Evolutionary conservation across 2,888 invertebrate species (phyloP), one percentile per base, ranked within the genome.

Genomic region (Stegophylla sp.): DNA sequence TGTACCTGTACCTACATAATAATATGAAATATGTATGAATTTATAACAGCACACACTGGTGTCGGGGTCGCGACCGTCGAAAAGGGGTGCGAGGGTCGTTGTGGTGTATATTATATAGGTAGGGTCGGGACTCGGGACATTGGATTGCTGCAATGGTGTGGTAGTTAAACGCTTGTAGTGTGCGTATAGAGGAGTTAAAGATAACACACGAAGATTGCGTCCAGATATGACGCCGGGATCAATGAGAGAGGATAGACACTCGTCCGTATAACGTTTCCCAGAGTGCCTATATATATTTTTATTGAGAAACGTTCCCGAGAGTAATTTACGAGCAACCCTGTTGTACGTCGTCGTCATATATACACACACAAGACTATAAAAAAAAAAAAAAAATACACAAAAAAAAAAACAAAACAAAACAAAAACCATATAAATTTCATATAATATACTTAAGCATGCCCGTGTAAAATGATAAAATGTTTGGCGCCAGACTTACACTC

Each of bases 321-420:
- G 67, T 79, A 79, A 79, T 79, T 79, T 79, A 79, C 79, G 79
- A 79, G 79, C 79, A 79, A 79, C 79, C 79, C 79, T 41, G 23
- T 48, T 15, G 51, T 28, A 56, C 59, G n/a, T 63, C 77, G 67
- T 76, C 66, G 59, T 77, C 43, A 67, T 66, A 53, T 66, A 64
- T 7, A 51, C 20, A 76, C 20, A 56, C 48, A 34, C 17, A 59
- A 20, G 23, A 43, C 23, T 41, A 66, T 66, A 76, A 69, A 43
- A 66, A 23, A 76, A 66, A 9, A 59, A 45, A 53, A 45, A n/a
- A n/a, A n/a, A n/a, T n/a, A n/a, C n/a, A n/a, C n/a, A n/a, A n/a
- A n/a, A n/a, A 71, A 45, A 45, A 66, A 17, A 23, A 67, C 17
- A 69, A 51, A 28, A 51, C 3, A 64, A 59, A 73, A 66, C 7